A percentile compares a stretch with the other conserved stretches of the same genome.
These are phyloP conservation scores for Alexandromys fortis DNA, from an alignment of 2,113 vertebrate genomes.

Conservation along the genomic window DNA sequence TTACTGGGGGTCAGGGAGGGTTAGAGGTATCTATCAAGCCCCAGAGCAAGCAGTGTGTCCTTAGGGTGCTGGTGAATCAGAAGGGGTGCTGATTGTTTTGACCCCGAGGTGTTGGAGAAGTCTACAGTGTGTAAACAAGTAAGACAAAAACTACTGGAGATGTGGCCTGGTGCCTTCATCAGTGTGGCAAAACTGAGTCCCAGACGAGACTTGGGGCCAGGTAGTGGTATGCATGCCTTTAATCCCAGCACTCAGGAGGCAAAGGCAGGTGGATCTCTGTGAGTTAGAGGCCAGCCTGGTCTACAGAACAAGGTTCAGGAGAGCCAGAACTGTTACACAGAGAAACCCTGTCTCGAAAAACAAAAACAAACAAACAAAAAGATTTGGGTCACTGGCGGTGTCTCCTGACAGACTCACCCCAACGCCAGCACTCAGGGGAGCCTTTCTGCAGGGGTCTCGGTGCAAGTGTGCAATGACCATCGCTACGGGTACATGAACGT, in stretches of 20 bases:
- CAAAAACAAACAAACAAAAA: too few relatives aligned
- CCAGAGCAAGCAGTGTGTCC: not conserved
- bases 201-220: not conserved
- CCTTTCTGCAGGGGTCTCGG: slow-evolving; percentile 86
- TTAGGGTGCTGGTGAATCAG: not conserved
- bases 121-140: not conserved
- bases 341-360: too few relatives aligned
- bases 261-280: too few relatives aligned
- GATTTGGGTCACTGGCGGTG: too few relatives aligned
- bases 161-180: too few relatives aligned
- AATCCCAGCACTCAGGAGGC: too few relatives aligned
- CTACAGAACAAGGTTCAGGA: too few relatives aligned
- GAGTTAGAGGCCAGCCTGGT: too few relatives aligned
- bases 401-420: too few relatives aligned
- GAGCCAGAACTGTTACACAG: too few relatives aligned
- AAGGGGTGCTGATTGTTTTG: not conserved
- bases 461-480: slow-evolving; percentile 93
- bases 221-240: too few relatives aligned
- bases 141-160: not conserved
- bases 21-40: not conserved
- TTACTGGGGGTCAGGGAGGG: not conserved
- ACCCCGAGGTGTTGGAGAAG: not conserved
- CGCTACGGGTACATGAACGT: slow-evolving; percentile 95
- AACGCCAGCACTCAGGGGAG: too few relatives aligned
- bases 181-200: not conserved